Evolutionary conservation across 2,797 vertebrate species (phyloP).

Genomic region (Trachurus trachurus): DNA sequence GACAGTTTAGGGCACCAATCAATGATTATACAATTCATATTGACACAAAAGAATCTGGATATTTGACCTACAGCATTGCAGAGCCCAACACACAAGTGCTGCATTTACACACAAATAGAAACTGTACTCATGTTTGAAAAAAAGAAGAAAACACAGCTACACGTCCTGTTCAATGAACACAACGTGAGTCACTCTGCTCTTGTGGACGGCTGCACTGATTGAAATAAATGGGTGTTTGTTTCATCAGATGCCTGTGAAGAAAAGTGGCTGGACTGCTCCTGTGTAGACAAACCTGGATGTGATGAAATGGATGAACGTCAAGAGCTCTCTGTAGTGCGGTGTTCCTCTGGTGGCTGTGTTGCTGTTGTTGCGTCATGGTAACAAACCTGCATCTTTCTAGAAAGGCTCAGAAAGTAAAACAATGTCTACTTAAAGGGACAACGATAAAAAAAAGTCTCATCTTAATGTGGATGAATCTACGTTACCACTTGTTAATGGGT

Average conservation of each 20-base stretch:
- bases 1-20: not conserved
- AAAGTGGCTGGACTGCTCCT: not conserved
- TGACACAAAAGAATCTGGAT: not conserved
- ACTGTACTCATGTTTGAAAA: too few species aligned
- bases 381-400: not conserved
- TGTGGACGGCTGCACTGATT: not conserved
- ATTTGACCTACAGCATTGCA: not conserved
- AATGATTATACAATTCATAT: not conserved
- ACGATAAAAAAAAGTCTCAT: too few species aligned
- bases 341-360: not conserved
- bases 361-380: not conserved
- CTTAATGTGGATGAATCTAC: too few species aligned
- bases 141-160: not conserved
- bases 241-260: not conserved
- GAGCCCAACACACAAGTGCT: too few species aligned
- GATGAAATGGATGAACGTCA: not conserved
- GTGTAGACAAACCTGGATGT: not conserved
- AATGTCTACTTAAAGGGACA: not conserved
- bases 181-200: not conserved
- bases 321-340: too few species aligned
- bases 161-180: too few species aligned
- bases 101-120: too few species aligned
- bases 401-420: not conserved
- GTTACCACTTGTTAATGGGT: too few species aligned
- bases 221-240: not conserved